phyloP scores from a whole-genome alignment of 2,113 vertebrate species.

The Trogon surrucura region DNA sequence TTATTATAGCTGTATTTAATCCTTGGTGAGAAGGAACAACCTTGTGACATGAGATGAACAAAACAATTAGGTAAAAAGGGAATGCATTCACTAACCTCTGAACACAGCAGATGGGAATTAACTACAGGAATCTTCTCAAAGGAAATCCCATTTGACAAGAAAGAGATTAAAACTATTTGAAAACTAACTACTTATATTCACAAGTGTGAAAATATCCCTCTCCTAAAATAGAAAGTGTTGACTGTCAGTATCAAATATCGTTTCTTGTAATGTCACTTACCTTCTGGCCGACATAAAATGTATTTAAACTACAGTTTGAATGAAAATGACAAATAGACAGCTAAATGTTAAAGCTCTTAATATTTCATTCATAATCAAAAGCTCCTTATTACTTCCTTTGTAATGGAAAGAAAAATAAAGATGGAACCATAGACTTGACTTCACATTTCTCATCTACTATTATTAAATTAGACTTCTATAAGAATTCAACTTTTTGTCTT shows the following conservation, averaged over 20 bases:
- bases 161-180: not conserved
- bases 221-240: not conserved
- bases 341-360: not conserved
- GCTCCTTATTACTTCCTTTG: not conserved
- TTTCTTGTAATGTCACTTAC: not conserved
- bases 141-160: slow-evolving; percentile 14
- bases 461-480: not conserved
- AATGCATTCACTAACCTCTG: not conserved
- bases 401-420: not conserved
- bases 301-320: not conserved
- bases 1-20: not conserved
- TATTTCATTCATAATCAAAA: not conserved
- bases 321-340: not conserved
- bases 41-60: not conserved
- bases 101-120: slow-evolving; percentile 18
- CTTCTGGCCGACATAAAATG: not conserved
- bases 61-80: slow-evolving; percentile 8
- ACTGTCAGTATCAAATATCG: not conserved
- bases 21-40: not conserved
- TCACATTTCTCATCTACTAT: not conserved
- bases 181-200: not conserved
- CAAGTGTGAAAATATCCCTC: not conserved
- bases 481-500: not conserved
- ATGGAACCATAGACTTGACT: not conserved
- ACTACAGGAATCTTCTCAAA: slow-evolving; percentile 3